Conservation (phyloP, 2,797 vertebrate species). For the Nannoperca australis region DNA sequence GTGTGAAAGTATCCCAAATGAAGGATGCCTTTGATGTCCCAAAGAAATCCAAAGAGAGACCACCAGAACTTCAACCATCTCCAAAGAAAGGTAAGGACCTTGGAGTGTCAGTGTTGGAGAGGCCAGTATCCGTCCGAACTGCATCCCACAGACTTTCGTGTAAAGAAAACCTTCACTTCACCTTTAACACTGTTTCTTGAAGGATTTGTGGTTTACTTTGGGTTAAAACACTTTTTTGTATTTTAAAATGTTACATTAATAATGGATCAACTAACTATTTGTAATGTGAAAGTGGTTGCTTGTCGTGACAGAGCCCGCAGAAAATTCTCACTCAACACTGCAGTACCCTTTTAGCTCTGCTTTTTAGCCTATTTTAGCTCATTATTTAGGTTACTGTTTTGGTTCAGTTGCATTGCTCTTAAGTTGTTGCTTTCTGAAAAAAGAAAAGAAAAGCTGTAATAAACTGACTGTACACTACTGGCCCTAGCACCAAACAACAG, state of each 20-base stretch:
- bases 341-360: neutral
- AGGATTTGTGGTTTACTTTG: neutral
- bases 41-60: constrained; percentile 77
- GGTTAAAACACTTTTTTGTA: neutral
- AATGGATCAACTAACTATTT: neutral
- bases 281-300: neutral
- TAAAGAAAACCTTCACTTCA: neutral
- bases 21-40: constrained; percentile 82
- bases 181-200: neutral
- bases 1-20: constrained; percentile 81
- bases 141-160: constrained; percentile 7
- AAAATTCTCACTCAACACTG: neutral
- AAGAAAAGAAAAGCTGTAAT: neutral
- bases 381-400: neutral
- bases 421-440: neutral
- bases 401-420: neutral
- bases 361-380: neutral
- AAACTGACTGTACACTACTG: neutral
- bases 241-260: neutral
- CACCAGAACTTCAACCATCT: constrained; percentile 67
- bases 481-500: neutral
- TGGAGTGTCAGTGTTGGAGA: neutral
- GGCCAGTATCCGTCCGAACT: neutral
- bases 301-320: neutral
- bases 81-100: constrained; percentile 79